Conservation (phyloP, 2,797 vertebrate genomes). For the Tinamus major region DNA sequence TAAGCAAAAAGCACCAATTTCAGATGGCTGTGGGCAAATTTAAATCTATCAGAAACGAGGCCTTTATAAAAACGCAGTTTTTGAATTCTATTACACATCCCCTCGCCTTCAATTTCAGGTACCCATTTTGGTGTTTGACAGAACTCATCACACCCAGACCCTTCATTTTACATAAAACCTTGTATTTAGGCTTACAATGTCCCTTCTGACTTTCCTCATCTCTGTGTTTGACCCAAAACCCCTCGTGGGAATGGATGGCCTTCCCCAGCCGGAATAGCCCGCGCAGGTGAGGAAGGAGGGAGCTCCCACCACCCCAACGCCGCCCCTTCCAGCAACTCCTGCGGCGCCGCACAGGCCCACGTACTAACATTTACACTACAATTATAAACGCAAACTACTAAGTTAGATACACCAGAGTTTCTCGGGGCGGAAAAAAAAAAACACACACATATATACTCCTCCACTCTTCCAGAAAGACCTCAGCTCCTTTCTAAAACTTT, state of each 20-base stretch:
- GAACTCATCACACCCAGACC: not conserved
- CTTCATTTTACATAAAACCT: not conserved
- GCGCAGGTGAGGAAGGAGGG: not conserved
- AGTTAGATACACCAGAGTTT: not conserved
- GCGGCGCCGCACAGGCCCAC: not conserved
- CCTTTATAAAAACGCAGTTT: constrained; percentile 24
- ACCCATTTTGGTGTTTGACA: not conserved
- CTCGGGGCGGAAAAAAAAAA: not conserved
- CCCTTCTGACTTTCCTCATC: not conserved
- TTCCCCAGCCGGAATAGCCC: not conserved
- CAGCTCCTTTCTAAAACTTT: not conserved
- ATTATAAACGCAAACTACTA: not conserved
- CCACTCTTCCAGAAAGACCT: not conserved
- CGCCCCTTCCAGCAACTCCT: not conserved
- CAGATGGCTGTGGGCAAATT: not conserved
- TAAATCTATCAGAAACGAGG: not conserved
- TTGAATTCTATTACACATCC: not conserved
- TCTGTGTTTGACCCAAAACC: not conserved
- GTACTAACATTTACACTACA: not conserved
- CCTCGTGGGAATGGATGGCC: not conserved
- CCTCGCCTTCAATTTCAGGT: not conserved
- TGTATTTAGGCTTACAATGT: not conserved
- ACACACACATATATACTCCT: not conserved
- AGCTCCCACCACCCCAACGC: not conserved
- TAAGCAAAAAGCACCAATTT: constrained; percentile 20